Percentiles rank a stretch among this genome's conserved stretches.
These are phyloP conservation scores for Agapostemon virescens DNA, from an alignment of 2,888 invertebrate species.

Conservation along the genomic window DNA sequence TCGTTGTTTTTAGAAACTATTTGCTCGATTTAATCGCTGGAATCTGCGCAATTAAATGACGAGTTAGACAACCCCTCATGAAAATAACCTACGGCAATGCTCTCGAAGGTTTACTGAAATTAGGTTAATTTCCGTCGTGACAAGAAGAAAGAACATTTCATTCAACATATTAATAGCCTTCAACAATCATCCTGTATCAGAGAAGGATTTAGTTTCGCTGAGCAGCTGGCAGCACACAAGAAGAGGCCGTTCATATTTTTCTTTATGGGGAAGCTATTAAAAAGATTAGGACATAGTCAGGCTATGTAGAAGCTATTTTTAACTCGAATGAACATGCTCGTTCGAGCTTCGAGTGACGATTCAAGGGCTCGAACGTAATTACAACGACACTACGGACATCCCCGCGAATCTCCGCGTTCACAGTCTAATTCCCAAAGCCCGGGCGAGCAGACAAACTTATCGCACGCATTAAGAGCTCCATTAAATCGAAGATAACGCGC, in stretches of 20 bases:
- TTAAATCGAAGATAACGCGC: slow-evolving; percentile 6
- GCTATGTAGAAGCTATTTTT: background rate
- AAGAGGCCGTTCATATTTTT: background rate
- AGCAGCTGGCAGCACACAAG: background rate
- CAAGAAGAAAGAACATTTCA: too few species aligned
- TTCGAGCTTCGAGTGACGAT: background rate
- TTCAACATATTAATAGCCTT: too few species aligned
- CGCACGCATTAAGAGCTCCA: background rate
- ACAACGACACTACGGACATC: background rate
- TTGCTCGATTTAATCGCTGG: too few species aligned
- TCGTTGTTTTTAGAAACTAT: too few species aligned
- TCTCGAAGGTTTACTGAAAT: too few species aligned
- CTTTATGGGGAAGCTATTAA: background rate
- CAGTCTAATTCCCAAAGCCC: background rate
- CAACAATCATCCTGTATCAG: too few species aligned
- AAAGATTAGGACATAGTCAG: background rate
- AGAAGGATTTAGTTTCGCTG: background rate
- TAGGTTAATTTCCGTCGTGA: too few species aligned
- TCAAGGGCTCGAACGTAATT: background rate
- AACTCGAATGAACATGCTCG: background rate
- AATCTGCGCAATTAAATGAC: too few species aligned
- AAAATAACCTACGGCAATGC: too few species aligned
- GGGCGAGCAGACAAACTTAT: background rate
- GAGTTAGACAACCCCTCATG: too few species aligned
- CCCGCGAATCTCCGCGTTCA: background rate